phyloP scores from a whole-genome alignment of 2,888 invertebrate species.

The Perdita meconis region DNA sequence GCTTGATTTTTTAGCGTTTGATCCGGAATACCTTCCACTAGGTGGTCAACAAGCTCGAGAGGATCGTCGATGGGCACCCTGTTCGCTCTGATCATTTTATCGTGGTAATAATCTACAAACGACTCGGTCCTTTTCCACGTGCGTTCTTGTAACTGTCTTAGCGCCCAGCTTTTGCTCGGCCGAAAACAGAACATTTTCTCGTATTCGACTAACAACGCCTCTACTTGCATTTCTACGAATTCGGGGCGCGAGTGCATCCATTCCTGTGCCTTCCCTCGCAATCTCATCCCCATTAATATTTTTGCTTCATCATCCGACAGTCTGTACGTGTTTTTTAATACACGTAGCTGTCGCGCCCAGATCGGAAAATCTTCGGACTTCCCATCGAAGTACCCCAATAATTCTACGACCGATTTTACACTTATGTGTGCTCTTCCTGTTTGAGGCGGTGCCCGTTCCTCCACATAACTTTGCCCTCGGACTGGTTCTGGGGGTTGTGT shows the following conservation, averaged over 20 bases:
- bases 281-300: conserved; percentile 46
- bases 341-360: conserved; percentile 43
- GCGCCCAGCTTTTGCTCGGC: conserved; percentile 21
- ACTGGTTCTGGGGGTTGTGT: too few species aligned
- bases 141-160: conserved; percentile 47
- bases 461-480: too few species aligned
- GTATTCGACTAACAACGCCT: conserved; percentile 26
- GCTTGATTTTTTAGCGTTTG: conserved; percentile 45
- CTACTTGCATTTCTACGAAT: conserved; percentile 30
- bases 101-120: conserved; percentile 47
- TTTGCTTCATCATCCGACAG: conserved; percentile 45
- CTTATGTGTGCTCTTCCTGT: background rate
- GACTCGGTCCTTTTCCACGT: conserved; percentile 52
- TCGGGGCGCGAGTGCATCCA: conserved; percentile 53
- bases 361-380: conserved; percentile 36
- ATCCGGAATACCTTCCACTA: conserved; percentile 59
- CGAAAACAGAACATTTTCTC: conserved; percentile 44
- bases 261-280: conserved; percentile 37
- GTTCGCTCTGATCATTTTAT: conserved; percentile 50
- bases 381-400: conserved; percentile 33
- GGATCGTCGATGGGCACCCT: conserved; percentile 46
- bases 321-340: conserved; percentile 33
- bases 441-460: too few species aligned
- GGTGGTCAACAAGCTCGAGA: conserved; percentile 43
- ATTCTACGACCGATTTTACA: conserved; percentile 39